phyloP scores from a whole-genome alignment of 1,140 invertebrate genomes.

The Drosophila lacteicornis region DNA sequence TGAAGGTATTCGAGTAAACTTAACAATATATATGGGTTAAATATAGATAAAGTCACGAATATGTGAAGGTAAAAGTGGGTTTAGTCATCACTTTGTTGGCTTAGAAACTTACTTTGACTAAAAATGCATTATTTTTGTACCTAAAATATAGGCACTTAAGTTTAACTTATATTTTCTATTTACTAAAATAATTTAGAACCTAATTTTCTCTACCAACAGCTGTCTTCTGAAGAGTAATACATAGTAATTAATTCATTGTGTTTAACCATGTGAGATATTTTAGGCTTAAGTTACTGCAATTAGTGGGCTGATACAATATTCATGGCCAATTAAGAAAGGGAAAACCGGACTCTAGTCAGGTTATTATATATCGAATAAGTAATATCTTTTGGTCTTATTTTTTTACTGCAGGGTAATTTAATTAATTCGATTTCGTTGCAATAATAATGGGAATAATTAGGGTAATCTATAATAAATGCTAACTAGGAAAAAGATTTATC shows the following conservation, averaged over 20 bases:
- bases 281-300: background rate
- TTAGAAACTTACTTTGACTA: no score
- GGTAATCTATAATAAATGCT: background rate
- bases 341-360: background rate
- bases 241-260: background rate
- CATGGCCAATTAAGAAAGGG: background rate
- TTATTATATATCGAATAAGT: background rate
- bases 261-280: background rate
- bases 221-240: background rate
- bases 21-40: background rate
- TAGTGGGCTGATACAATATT: no score
- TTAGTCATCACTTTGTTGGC: background rate
- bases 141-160: background rate
- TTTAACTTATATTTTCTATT: no score
- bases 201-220: background rate
- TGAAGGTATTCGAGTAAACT: background rate
- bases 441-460: background rate
- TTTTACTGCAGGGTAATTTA: no score
- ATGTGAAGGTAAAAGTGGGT: background rate
- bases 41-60: background rate
- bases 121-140: background rate
- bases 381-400: no score
- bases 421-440: background rate
- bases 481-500: background rate
- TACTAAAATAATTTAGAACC: no score